Base-by-base conservation (phyloP, 2,888 invertebrate genomes). In the Synergus itoensis region DNA sequence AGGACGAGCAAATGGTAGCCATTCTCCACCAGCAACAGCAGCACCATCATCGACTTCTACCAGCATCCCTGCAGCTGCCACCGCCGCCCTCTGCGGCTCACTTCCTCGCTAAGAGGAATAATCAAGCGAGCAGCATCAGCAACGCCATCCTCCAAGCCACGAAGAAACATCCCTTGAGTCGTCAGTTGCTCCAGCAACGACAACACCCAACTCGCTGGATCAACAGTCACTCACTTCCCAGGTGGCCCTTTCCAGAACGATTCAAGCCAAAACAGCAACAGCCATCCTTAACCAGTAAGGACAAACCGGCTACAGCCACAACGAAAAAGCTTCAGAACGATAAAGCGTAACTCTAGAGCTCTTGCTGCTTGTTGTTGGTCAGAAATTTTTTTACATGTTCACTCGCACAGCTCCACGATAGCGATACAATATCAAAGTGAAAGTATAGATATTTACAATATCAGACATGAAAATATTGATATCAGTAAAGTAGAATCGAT, bases 1-100 rank as follows among this genome's bases (percentile, higher is more conserved):
- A 94, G 94, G 93, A 92, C 92, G 93, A 89, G 91, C 92, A 88
- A 83, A 82, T 86, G 77, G 82, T 86, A 83, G 78, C 85, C 80
- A 83, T 81, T 80, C 87, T 77, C 73, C 83, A 80, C 62, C 82
- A 79, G 62, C 80, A 48, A 75, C 84, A 78, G 69, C 85, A 79
- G 81, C 83, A 80, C 7, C 82, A 78, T 28, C 83, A 81, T 65
- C 83, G 75, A 67, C 80, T 77, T 77, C 69, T 69, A 41, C 78
- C 69, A 79, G 43, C 69, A 21, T 76, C 76, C 48, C 73, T 75
- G 60, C 80, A 77, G 62, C 75, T 62, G 77, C 78, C 80, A 41
- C 14, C 69, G 53, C 67, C 77, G 43, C 80, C 80, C 62, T 64
- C 43, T 40, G 76, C 77, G 75, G 80, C 79, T 28, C 80, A 83